Evolutionary conservation across 2,888 invertebrate genomes (phyloP).

Genomic region (Ophioninae sp.): DNA sequence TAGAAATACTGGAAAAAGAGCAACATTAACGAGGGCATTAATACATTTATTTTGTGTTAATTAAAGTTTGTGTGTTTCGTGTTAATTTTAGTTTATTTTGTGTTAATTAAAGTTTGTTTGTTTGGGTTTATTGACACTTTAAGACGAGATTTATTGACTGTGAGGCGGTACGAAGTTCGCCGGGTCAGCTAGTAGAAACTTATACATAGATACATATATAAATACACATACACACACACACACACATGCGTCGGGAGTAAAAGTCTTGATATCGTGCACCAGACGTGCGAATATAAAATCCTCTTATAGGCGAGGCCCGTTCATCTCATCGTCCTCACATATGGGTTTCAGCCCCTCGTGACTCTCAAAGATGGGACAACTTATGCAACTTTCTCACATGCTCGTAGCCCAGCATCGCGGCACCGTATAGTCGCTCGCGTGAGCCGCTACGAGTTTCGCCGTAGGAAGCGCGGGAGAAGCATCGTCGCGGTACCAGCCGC

Average conservation of each 20-base stretch:
- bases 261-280: conserved; percentile 54
- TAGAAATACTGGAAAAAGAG: too few species aligned
- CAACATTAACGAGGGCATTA: too few species aligned
- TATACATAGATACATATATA: too few species aligned
- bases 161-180: too few species aligned
- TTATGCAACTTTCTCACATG: conserved; percentile 51
- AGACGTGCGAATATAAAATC: conserved; percentile 27
- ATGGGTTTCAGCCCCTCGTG: conserved; percentile 30
- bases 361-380: conserved; percentile 45
- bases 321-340: conserved; percentile 27
- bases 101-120: too few species aligned
- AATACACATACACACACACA: not conserved
- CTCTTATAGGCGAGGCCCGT: conserved; percentile 24
- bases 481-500: conserved; percentile 49
- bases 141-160: too few species aligned
- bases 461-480: conserved; percentile 35
- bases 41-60: too few species aligned
- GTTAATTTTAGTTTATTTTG: too few species aligned
- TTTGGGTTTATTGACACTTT: too few species aligned
- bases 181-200: too few species aligned
- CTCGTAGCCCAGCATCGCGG: conserved; percentile 18
- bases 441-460: conserved; percentile 43
- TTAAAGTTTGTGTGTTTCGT: too few species aligned
- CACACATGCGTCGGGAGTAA: not conserved
- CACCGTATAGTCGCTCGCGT: conserved; percentile 44